Conservation (phyloP, 2,888 invertebrate species). For the Atherix ibis region DNA sequence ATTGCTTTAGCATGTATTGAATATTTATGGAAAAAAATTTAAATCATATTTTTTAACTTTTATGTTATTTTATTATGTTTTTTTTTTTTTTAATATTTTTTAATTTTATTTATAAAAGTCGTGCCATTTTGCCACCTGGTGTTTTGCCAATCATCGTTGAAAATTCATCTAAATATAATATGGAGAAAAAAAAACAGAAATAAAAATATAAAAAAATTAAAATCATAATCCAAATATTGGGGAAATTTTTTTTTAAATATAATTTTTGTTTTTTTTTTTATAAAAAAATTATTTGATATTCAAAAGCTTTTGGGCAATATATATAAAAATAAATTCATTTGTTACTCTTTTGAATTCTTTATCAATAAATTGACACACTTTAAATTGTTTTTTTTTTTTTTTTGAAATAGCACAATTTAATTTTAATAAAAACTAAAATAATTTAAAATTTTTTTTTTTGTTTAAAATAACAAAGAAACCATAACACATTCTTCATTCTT, state of each 20-base stretch:
- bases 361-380: too few species aligned
- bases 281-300: neutral
- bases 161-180: slow-evolving; percentile 32
- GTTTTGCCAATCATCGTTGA: slow-evolving; percentile 34
- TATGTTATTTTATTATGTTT: neutral
- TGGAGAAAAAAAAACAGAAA: too few species aligned
- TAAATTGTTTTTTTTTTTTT: too few species aligned
- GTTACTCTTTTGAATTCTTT: too few species aligned
- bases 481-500: too few species aligned
- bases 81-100: neutral
- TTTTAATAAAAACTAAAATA: too few species aligned
- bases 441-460: too few species aligned
- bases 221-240: too few species aligned
- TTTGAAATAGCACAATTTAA: too few species aligned
- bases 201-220: slow-evolving; percentile 1
- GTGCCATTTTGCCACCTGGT: slow-evolving; percentile 32
- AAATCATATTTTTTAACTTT: neutral
- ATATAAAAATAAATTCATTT: too few species aligned
- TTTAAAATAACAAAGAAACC: too few species aligned
- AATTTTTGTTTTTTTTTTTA: neutral
- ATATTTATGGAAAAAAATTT: neutral
- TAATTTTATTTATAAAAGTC: slow-evolving; percentile 24
- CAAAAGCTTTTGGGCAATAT: slow-evolving; percentile 1
- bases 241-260: neutral
- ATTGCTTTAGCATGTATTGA: too few species aligned